These are phyloP conservation scores for Pristionchus maxplancki DNA, from an alignment of 2,888 invertebrate species.

Conservation along the genomic window DNA sequence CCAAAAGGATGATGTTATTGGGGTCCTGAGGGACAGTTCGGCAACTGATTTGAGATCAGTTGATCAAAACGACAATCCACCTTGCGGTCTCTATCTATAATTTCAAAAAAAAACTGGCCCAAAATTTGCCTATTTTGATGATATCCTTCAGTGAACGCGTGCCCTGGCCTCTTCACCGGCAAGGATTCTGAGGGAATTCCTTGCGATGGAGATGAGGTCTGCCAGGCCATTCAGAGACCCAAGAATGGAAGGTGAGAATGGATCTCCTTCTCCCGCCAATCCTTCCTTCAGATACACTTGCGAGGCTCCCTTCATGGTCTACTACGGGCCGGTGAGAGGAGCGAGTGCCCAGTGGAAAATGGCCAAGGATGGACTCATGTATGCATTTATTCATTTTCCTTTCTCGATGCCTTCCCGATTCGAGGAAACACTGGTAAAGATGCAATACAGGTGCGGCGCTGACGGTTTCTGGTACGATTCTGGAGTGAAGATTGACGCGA, in stretches of 20 bases:
- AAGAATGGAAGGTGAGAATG: slow-evolving; percentile 45
- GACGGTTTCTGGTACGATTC: slow-evolving; percentile 49
- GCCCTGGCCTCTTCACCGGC: slow-evolving; percentile 40
- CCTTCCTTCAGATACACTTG: slow-evolving; percentile 44
- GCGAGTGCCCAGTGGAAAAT: background rate
- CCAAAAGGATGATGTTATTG: no score
- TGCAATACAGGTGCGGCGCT: slow-evolving; percentile 8
- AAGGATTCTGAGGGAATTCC: slow-evolving; percentile 29
- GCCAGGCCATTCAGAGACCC: slow-evolving; percentile 31
- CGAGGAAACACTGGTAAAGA: no score
- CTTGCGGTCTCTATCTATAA: no score
- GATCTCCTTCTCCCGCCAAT: background rate
- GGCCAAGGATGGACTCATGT: slow-evolving; percentile 45
- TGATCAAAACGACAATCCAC: no score
- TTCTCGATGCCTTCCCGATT: no score
- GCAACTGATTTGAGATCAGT: no score
- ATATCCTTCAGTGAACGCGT: slow-evolving; percentile 43
- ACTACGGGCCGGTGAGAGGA: slow-evolving; percentile 35
- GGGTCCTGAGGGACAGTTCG: no score
- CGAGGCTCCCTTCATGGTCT: slow-evolving; percentile 46
- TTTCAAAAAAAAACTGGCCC: no score
- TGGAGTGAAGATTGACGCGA: slow-evolving; percentile 5
- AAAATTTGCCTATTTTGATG: background rate
- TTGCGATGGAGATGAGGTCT: slow-evolving; percentile 43
- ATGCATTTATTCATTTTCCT: no score